Evolutionary conservation across 2,888 invertebrate species (phyloP).

Genomic region (Epirrhoe tristata): DNA sequence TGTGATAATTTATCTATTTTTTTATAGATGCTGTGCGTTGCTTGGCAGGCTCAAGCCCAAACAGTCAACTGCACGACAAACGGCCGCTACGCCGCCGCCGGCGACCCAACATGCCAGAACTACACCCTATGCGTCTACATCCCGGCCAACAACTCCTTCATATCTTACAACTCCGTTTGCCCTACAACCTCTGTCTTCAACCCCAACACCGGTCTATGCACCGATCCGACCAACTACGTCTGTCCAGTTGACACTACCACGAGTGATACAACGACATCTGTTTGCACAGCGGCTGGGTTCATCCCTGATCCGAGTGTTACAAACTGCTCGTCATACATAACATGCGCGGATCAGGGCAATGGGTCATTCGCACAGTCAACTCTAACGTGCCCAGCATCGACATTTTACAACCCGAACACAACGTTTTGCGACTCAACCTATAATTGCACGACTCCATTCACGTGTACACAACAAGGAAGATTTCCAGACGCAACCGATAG

Average conservation of each 20-base stretch:
- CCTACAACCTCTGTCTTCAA: constrained; percentile 74
- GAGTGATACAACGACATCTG: constrained; percentile 45
- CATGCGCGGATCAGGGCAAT: constrained; percentile 62
- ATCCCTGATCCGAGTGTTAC: constrained; percentile 63
- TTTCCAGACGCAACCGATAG: constrained; percentile 69
- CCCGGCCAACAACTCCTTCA: constrained; percentile 51
- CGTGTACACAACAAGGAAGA: constrained; percentile 70
- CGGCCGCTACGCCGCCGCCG: constrained; percentile 67
- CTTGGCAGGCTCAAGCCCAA: constrained; percentile 57
- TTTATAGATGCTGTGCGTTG: constrained; percentile 48
- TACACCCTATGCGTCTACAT: constrained; percentile 71
- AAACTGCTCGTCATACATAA: constrained; percentile 67
- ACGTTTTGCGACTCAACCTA: constrained; percentile 69
- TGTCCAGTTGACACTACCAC: constrained; percentile 55
- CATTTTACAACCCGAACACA: constrained; percentile 66
- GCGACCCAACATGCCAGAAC: constrained; percentile 71
- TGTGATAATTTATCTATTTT: background rate
- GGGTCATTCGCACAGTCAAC: constrained; percentile 60
- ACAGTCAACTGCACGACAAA: constrained; percentile 62
- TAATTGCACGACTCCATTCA: constrained; percentile 59
- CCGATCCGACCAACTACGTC: constrained; percentile 60
- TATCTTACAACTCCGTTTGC: constrained; percentile 71
- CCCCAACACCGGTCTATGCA: constrained; percentile 62
- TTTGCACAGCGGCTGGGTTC: constrained; percentile 67
- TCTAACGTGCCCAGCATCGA: constrained; percentile 61